These are phyloP conservation scores for Hippoglossus hippoglossus DNA, from an alignment of 2,797 vertebrate genomes.

Conservation along the genomic window DNA sequence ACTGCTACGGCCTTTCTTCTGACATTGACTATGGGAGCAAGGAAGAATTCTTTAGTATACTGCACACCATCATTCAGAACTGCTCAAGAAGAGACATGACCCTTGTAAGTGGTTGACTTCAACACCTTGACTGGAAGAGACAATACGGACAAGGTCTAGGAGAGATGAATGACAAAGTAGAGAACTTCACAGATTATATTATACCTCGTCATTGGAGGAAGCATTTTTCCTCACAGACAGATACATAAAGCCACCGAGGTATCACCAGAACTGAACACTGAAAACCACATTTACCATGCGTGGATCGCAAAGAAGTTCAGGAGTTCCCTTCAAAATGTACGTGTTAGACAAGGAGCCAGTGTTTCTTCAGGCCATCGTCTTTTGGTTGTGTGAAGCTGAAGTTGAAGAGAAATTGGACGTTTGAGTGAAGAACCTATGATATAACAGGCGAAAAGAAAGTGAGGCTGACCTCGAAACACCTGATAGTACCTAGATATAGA, in stretches of 20 bases:
- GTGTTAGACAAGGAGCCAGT: background rate
- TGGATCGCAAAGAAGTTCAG: background rate
- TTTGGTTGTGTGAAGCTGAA: background rate
- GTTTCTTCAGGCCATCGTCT: background rate
- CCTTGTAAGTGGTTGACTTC: background rate
- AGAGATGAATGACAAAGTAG: background rate
- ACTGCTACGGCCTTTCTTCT: background rate
- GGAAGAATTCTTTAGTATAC: background rate
- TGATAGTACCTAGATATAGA: no score
- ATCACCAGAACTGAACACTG: background rate
- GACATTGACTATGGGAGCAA: background rate
- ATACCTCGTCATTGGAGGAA: background rate
- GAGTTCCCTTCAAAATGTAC: background rate
- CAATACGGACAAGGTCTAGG: background rate
- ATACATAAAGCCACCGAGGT: background rate
- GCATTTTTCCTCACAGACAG: background rate
- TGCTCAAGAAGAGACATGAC: background rate
- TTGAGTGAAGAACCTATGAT: background rate
- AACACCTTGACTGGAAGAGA: background rate
- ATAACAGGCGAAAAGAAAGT: no score
- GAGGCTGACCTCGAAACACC: no score
- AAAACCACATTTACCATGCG: background rate
- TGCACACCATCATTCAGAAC: background rate
- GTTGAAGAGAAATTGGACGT: background rate
- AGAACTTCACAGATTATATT: background rate